A percentile compares a stretch with the other conserved stretches of the same genome.
phyloP scores from a whole-genome alignment of 1,140 invertebrate genomes.

The Eupeodes corollae region DNA sequence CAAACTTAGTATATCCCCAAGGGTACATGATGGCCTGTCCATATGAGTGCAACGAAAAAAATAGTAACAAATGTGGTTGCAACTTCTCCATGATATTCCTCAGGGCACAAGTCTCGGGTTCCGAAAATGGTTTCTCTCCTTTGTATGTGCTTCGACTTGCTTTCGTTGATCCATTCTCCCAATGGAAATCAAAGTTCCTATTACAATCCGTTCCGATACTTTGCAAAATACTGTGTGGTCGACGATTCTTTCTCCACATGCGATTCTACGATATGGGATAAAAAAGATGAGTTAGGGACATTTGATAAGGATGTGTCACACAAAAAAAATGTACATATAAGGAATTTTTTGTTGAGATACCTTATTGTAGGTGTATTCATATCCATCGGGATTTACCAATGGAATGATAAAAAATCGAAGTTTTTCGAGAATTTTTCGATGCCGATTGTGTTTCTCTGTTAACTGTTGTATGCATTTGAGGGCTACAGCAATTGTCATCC shows the following conservation, averaged over 20 bases:
- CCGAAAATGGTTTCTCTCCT: conserved; percentile 60
- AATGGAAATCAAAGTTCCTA: conserved; percentile 55
- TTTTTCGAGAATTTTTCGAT: conserved; percentile 39
- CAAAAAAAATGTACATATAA: background rate
- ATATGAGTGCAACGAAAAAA: conserved; percentile 59
- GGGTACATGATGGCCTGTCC: conserved; percentile 48
- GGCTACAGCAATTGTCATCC: conserved; percentile 48
- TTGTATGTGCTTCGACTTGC: conserved; percentile 54
- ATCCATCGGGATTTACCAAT: conserved; percentile 45
- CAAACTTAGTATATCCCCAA: conserved; percentile 43
- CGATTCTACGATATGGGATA: conserved; percentile 22
- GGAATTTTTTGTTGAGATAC: conserved; percentile 10
- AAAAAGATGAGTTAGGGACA: background rate
- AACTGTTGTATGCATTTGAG: conserved; percentile 53
- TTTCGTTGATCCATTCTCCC: conserved; percentile 45
- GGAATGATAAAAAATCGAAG: conserved; percentile 53
- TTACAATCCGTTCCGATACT: conserved; percentile 53
- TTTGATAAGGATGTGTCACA: background rate
- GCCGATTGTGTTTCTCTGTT: conserved; percentile 33
- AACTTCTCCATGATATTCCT: conserved; percentile 44
- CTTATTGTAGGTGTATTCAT: conserved; percentile 33
- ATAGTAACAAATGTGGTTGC: conserved; percentile 45
- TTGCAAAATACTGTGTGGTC: conserved; percentile 32
- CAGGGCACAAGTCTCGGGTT: conserved; percentile 56
- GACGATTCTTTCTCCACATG: conserved; percentile 45